phyloP scores from a whole-genome alignment of 2,888 invertebrate species.

The Cetonia aurata region DNA sequence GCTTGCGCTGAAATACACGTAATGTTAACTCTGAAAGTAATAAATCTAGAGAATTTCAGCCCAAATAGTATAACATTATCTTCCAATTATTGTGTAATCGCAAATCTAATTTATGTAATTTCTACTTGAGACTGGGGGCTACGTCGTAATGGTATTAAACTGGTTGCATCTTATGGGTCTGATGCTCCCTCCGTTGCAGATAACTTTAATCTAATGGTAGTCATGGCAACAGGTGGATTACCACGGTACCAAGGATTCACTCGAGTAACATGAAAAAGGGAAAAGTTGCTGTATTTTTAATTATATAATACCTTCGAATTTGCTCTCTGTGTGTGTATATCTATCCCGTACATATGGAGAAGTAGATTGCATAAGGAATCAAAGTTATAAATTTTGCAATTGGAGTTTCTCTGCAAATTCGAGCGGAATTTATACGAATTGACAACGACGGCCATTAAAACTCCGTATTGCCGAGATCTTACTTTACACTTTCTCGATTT shows the following conservation, averaged over 20 bases:
- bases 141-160: constrained; percentile 45
- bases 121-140: constrained; percentile 40
- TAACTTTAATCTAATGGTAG: constrained; percentile 43
- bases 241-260: constrained; percentile 15
- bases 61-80: constrained; percentile 30
- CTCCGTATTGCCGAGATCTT: too few species aligned
- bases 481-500: too few species aligned
- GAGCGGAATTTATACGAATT: too few species aligned
- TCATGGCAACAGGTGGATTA: constrained; percentile 48
- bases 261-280: neutral
- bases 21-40: neutral
- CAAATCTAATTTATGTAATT: constrained; percentile 42
- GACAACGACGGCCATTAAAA: too few species aligned
- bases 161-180: constrained; percentile 41
- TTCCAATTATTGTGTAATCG: constrained; percentile 40
- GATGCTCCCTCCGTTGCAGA: constrained; percentile 32
- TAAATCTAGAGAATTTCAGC: neutral
- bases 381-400: too few species aligned
- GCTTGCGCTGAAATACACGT: too few species aligned
- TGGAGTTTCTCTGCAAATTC: too few species aligned
- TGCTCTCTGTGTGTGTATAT: too few species aligned
- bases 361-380: too few species aligned
- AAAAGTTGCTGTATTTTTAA: constrained; percentile 28
- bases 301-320: constrained; percentile 11
- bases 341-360: neutral